Base-by-base conservation (phyloP, 2,113 vertebrate species). In the Peromyscus californicus region DNA sequence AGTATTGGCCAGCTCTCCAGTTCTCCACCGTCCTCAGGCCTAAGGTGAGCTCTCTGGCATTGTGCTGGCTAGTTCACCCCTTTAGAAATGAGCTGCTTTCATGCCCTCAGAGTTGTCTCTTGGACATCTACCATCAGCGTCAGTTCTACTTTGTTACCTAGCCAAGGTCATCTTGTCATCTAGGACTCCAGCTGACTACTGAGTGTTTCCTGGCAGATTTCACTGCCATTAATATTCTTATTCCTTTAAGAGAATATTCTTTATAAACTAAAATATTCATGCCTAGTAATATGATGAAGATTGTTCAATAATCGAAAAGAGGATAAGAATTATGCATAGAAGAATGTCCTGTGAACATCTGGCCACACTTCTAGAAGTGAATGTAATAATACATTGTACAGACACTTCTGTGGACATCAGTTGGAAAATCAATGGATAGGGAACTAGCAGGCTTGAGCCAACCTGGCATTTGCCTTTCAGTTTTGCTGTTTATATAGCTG, bases 231-330 rank as follows among this genome's bases (percentile, higher is more conserved):
- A 69, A 51, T 51, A 87, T 36, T 51, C 29, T 87, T 69, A 51
- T 1, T 4, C 2, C 11, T 70, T 67, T 13, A 5, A 19, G 1
- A 15, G 10, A 70, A 24, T n/a, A 8, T 48, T 70, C 9, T 2
- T 36, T 51, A 19, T n/a, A 67, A 67, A 33, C 11, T 70, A n/a
- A 88, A 4, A 7, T 70, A 88, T 54, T 26, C 1, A 33, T 88
- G 33, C 11, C 17, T 4, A 16, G 3, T 26, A n/a, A 5, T 70
- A 54, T 51, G 12, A 54, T 54, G 1, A 70, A 0, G 0, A 54
- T 70, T 36, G 2, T 15, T 88, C 70, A 70, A 22, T 33, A 42
- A 3, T 51, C 7, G 0, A 48, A 33, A 33, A n/a, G 29, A 36
- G 5, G 8, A 16, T 17, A 26, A 86, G 42, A 36, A 15, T 11